Evolutionary conservation across 1,140 invertebrate genomes (phyloP), one percentile per base, ranked within the genome.

Genomic region (Calycopis cecrops): DNA sequence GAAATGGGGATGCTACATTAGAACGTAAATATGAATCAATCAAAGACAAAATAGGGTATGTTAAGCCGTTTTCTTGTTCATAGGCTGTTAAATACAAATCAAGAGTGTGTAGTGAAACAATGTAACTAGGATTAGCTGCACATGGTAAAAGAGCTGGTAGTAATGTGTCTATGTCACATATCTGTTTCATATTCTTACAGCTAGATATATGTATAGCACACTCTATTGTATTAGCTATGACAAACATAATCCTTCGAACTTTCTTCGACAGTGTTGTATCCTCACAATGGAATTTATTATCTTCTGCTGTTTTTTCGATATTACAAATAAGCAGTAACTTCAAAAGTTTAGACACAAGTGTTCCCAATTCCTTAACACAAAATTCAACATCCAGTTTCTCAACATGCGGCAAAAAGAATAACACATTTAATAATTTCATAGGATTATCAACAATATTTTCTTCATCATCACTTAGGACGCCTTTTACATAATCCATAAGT

Each of bases 1-100:
- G 90, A 79, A 89, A 92, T 11, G 92, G 90, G 2, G 92, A 93
- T 21, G 85, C 87, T 4, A 94, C 80, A 75, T 92, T 92, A 4
- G 73, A 61, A 47, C 89, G 80, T 33, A 93, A 67, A 57, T 72
- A 72, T 3, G 74, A 73, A 84, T 91, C 88, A 4, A 93, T 62
- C 57, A 89, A 81, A 58, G 75, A 67, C 7, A 92, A 48, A 74
- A 83, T 71, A 54, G 86, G 71, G 60, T 82, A 79, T 28, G 73
- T 85, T 38, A 90, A 65, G 35, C 78, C 72, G 68, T 81, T 76
- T 55, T 87, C 79, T 53, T 85, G 76, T 55, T 88, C 73, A 74
- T 85, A 79, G 28, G 85, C 84, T 14, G 87, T 88, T 21, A 91
- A 65, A 66, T 88, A 87, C 35, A 91, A 71, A 75, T 91, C 90